These are phyloP conservation scores for Cetoscarus ocellatus DNA, from an alignment of 2,797 vertebrate genomes.

Conservation along the genomic window DNA sequence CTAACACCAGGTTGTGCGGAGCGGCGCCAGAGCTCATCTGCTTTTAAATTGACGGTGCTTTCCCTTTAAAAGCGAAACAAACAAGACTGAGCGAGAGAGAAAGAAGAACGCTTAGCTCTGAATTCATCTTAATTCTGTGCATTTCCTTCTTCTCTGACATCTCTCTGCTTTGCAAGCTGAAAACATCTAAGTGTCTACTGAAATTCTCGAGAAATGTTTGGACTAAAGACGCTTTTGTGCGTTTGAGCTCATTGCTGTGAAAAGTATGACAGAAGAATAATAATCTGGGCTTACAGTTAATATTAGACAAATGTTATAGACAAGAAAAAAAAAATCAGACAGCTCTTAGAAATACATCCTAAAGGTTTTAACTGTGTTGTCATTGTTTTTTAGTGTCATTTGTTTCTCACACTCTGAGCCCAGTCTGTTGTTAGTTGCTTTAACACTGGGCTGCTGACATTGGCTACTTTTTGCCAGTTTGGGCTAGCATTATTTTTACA, in stretches of 20 bases:
- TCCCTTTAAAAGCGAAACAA: conserved; percentile 70
- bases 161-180: conserved; percentile 49
- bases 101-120: conserved; percentile 22
- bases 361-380: too few relatives aligned
- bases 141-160: conserved; percentile 47
- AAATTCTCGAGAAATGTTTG: conserved; percentile 63
- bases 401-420: too few relatives aligned
- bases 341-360: too few relatives aligned
- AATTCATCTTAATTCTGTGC: conserved; percentile 42
- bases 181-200: conserved; percentile 33
- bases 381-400: too few relatives aligned
- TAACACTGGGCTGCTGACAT: too few relatives aligned
- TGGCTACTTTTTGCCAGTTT: too few relatives aligned
- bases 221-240: conserved; percentile 24
- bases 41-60: conserved; percentile 53
- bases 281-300: neutral
- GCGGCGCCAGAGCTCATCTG: conserved; percentile 50
- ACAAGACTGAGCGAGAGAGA: conserved; percentile 28
- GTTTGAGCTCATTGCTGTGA: neutral
- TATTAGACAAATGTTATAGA: too few relatives aligned
- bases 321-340: too few relatives aligned
- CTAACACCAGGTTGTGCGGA: conserved; percentile 63
- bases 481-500: too few relatives aligned
- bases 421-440: too few relatives aligned
- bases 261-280: neutral